These are phyloP conservation scores for Chiloscyllium plagiosum DNA, from an alignment of 2,113 vertebrate species.

Conservation along the genomic window DNA sequence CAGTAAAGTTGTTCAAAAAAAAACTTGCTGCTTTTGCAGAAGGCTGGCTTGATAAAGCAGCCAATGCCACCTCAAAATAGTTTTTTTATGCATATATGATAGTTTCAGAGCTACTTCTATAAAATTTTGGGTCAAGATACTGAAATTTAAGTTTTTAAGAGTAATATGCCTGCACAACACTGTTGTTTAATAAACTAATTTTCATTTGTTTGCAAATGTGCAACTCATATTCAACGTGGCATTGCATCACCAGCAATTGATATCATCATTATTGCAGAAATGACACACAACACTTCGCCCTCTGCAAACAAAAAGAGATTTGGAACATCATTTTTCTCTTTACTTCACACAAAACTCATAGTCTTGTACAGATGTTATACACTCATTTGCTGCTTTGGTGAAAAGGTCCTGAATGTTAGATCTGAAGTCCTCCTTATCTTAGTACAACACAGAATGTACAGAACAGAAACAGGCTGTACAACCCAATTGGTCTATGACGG, in stretches of 20 bases:
- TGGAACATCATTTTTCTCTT: background rate
- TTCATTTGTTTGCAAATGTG: conserved; percentile 29
- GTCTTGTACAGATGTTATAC: background rate
- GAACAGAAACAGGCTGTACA: background rate
- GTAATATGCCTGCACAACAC: background rate
- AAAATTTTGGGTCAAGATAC: background rate
- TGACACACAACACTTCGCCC: background rate
- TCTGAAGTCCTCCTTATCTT: background rate
- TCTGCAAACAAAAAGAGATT: background rate
- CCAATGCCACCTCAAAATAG: background rate
- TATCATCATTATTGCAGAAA: conserved; percentile 14
- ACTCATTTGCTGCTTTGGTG: background rate
- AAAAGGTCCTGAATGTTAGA: background rate
- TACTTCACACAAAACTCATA: background rate
- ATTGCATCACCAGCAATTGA: conserved; percentile 31
- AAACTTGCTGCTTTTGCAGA: conserved; percentile 22
- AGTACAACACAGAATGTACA: background rate
- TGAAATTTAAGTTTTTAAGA: background rate
- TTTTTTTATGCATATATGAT: conserved; percentile 17
- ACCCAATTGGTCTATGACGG: background rate
- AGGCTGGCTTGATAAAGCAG: conserved; percentile 11
- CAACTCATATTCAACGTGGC: background rate
- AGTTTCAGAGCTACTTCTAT: background rate
- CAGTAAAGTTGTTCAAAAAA: conserved; percentile 8
- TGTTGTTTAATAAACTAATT: background rate